Evolutionary conservation across 2,888 invertebrate genomes (phyloP).

Genomic region (Diabrotica balteata): DNA sequence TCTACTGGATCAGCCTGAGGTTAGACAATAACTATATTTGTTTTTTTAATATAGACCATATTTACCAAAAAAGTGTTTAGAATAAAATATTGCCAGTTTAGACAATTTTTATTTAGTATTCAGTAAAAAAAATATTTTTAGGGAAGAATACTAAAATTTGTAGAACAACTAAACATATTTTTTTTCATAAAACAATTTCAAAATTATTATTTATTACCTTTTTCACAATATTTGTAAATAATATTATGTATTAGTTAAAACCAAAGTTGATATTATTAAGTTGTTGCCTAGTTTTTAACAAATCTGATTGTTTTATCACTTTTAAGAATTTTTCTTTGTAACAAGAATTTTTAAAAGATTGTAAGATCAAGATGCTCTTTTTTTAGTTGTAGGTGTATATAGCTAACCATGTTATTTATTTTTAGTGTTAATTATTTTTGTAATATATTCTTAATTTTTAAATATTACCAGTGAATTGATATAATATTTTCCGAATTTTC

Average conservation of each 20-base stretch:
- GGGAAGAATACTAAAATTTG: background rate
- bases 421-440: background rate
- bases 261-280: conserved; percentile 31
- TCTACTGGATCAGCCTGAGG: conserved; percentile 63
- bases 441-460: no score
- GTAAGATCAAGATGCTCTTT: conserved; percentile 3
- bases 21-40: conserved; percentile 28
- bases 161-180: background rate
- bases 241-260: conserved; percentile 15
- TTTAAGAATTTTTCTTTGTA: no score
- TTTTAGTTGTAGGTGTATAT: conserved; percentile 13
- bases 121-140: no score
- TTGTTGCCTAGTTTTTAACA: conserved; percentile 32
- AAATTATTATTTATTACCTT: background rate
- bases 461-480: no score
- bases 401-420: conserved; percentile 26
- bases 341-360: no score
- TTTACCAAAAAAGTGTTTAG: no score
- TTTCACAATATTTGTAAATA: background rate
- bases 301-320: no score
- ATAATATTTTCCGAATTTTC: no score
- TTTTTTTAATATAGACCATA: background rate
- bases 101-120: no score
- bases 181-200: background rate
- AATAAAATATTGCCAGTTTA: no score